These are phyloP conservation scores for Dallia pectoralis DNA, from an alignment of 2,797 vertebrate genomes.

Conservation along the genomic window DNA sequence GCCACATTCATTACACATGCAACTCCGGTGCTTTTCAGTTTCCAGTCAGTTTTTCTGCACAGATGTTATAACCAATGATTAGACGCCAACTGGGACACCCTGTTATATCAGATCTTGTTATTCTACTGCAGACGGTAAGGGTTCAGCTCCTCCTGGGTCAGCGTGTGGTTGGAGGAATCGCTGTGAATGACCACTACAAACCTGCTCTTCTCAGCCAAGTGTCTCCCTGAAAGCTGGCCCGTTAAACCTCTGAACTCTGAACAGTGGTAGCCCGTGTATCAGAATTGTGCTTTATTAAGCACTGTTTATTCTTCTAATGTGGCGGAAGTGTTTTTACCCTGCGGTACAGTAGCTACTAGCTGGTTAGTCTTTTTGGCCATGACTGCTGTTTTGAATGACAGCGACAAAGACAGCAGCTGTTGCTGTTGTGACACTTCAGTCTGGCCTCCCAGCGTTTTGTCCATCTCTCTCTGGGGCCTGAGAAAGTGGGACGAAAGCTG, in stretches of 20 bases:
- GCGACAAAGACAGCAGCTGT: neutral
- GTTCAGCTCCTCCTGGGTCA: slow-evolving; percentile 21
- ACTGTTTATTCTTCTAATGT: neutral
- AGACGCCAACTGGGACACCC: neutral
- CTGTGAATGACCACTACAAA: slow-evolving; percentile 8
- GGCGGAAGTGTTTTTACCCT: slow-evolving; percentile 1
- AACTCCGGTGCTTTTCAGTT: neutral
- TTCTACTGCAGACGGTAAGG: neutral
- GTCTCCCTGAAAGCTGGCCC: slow-evolving; percentile 30
- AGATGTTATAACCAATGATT: neutral
- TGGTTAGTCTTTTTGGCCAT: neutral
- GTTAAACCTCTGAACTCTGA: slow-evolving; percentile 38
- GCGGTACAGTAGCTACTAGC: neutral
- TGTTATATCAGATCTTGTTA: neutral
- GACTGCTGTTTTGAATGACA: neutral
- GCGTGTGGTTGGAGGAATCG: slow-evolving; percentile 18
- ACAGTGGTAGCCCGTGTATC: neutral
- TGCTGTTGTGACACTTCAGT: neutral
- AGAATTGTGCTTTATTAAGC: neutral
- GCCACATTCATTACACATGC: neutral
- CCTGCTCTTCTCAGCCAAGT: neutral
- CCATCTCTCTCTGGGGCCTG: neutral
- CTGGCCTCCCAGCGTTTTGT: neutral
- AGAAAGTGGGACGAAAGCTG: neutral
- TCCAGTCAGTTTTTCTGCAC: neutral